Conservation (phyloP, 2,888 invertebrate genomes). For the Apamea anceps region DNA sequence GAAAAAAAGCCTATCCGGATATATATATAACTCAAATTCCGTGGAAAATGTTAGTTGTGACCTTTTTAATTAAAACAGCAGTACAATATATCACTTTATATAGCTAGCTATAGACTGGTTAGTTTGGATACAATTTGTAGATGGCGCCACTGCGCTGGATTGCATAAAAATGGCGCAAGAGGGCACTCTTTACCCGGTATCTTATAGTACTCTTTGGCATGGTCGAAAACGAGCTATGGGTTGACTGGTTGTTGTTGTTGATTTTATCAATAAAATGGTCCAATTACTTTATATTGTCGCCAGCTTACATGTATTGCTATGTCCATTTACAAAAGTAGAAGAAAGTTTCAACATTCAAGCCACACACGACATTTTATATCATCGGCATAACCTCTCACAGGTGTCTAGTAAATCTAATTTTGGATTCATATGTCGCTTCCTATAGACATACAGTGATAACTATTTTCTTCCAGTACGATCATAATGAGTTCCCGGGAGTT, state of each 20-base stretch:
- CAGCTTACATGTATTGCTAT: constrained; percentile 94
- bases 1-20: too few relatives aligned
- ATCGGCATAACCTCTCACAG: constrained; percentile 95
- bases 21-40: too few relatives aligned
- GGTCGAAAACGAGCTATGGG: constrained; percentile 73
- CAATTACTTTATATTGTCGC: constrained; percentile 94
- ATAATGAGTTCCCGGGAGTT: constrained; percentile 98
- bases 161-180: too few relatives aligned
- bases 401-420: constrained; percentile 91
- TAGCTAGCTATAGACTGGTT: too few relatives aligned
- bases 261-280: constrained; percentile 90
- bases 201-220: too few relatives aligned
- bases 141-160: too few relatives aligned
- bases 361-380: constrained; percentile 98
- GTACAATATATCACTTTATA: too few relatives aligned
- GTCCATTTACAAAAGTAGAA: constrained; percentile 99
- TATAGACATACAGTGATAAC: constrained; percentile 68
- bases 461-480: constrained; percentile 96
- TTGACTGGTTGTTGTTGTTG: constrained; percentile 73
- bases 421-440: constrained; percentile 79
- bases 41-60: too few relatives aligned
- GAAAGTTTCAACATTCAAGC: constrained; percentile 99
- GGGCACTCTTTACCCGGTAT: too few relatives aligned
- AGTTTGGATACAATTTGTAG: too few relatives aligned
- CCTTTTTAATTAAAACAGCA: too few relatives aligned